Base-by-base conservation (phyloP, 2,113 vertebrate species). In the Seriola rivoliana region DNA sequence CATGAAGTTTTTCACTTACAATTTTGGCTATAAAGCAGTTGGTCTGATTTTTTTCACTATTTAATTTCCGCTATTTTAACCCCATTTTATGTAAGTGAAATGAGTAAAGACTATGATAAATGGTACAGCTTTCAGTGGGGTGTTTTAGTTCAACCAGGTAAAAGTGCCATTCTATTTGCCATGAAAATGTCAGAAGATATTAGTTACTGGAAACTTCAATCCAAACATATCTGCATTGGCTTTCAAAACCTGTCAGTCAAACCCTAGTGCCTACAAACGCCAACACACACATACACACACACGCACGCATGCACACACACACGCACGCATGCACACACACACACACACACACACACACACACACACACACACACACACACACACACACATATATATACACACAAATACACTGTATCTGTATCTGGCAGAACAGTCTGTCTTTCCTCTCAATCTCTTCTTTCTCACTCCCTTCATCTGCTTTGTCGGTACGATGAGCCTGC, bases 261-360 rank as follows among this genome's bases (percentile, higher is more conserved):
- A 87, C 88, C 85, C 66, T 59, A 76, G 88, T 91, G 90, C 92
- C 90, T 92, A 85, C 65, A 83, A 81, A 85, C 67, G 74, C 85
- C 73, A 85, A 55, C 72, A 86, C 68, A 85, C 58, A 84, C 40
- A 46, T 29, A 55, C 54, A 52, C 23, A 36, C 1, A 17, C n/a
- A 59, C 59, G 64, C 42, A 55, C 72, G 85, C 68, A 85, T 52
- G 81, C 40, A 40, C 23, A 52, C 1, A 25, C 23, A 58, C 59
- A 71, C 25, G 2, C 25, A 29, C 25, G n/a, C n/a, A n/a, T n/a
- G n/a, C n/a, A n/a, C n/a, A n/a, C n/a, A 46, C 40, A 55, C 54
- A 52, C 23, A 36, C 1, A 17, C n/a, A 59, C 59, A 71, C 42
- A 55, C 72, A 86, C 68, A 85, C 58, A 84, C 40, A 40, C 23